Conservation (phyloP, 2,797 vertebrate species). For the Enteromius treurensis region DNA sequence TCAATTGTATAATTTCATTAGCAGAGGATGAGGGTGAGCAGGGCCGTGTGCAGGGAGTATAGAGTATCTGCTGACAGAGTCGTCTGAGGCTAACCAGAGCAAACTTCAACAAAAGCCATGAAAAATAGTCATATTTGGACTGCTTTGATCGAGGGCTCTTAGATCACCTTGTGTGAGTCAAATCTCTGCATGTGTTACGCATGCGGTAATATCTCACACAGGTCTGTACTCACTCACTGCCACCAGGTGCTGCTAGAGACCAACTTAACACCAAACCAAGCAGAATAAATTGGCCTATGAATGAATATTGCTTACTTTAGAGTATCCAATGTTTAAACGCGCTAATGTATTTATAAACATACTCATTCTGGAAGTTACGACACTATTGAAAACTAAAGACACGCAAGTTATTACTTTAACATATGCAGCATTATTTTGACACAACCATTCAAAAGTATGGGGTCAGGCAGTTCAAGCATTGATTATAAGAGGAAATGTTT, state of each 20-base stretch:
- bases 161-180: not conserved
- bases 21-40: slow-evolving; percentile 63
- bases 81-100: slow-evolving; percentile 1
- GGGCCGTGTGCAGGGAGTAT: slow-evolving; percentile 29
- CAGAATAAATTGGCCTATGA: not conserved
- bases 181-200: not conserved
- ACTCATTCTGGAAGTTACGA: too few species aligned
- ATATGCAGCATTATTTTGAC: not conserved
- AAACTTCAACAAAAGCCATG: slow-evolving; percentile 6
- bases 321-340: not conserved
- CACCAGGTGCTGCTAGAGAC: slow-evolving; percentile 97
- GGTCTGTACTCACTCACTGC: slow-evolving; percentile 76
- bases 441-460: not conserved
- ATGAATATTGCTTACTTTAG: not conserved
- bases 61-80: slow-evolving; percentile 30
- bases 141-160: not conserved
- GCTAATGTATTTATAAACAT: too few species aligned
- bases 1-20: slow-evolving; percentile 78
- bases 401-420: not conserved
- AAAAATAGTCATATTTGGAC: not conserved
- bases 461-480: not conserved
- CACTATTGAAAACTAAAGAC: not conserved
- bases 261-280: slow-evolving; percentile 65
- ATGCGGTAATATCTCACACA: not conserved
- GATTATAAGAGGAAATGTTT: not conserved